Base-by-base conservation (phyloP, 2,888 invertebrate species). In the Hofmannophila pseudospretella region DNA sequence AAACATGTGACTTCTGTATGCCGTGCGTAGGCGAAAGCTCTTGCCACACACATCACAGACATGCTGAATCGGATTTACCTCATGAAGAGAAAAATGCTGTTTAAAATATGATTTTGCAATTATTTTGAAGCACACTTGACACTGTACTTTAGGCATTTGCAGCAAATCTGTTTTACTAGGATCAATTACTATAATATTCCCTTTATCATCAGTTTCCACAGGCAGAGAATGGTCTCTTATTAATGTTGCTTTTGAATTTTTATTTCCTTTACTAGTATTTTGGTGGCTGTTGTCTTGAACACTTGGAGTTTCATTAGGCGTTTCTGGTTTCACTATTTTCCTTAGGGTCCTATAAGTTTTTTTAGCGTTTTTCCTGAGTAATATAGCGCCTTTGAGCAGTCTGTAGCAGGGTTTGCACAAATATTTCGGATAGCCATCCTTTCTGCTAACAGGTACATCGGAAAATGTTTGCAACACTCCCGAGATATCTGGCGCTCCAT, bases 41-140 rank as follows among this genome's bases (percentile, higher is more conserved):
- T 72, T 76, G 1, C 77, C 77, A 41, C 77, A 77, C 0, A 75
- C 47, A 39, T 77, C 75, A 47, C 77, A 77, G 1, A 76, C 56
- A 56, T 69, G 73, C 29, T 70, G 68, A 26, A 67, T 61, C 11
- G 66, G 67, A 30, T 69, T 58, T 3, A 70, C 68, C 32, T 75
- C 71, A 46, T 73, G 72, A 61, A 72, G 61, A 0, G 69, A 69
- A 32, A 71, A 43, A 42, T 74, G 75, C 37, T 71, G 65, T 42
- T 68, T 74, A 16, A 62, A 66, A 44, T 72, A 72, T 5, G 71
- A 66, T 29, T 55, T 55, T 36, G 57, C 67, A 4, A 75, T 52
- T 7, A 69, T 47, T 58, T 75, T 74, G 14, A 47, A 51, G 32
- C 67, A 67, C 13, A 56, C 16, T 36, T 50, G 38, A 45, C 67